A percentile compares a stretch with the other conserved stretches of the same genome.
These are phyloP conservation scores for Rhinichthys klamathensis DNA, from an alignment of 2,113 vertebrate genomes.

Conservation along the genomic window DNA sequence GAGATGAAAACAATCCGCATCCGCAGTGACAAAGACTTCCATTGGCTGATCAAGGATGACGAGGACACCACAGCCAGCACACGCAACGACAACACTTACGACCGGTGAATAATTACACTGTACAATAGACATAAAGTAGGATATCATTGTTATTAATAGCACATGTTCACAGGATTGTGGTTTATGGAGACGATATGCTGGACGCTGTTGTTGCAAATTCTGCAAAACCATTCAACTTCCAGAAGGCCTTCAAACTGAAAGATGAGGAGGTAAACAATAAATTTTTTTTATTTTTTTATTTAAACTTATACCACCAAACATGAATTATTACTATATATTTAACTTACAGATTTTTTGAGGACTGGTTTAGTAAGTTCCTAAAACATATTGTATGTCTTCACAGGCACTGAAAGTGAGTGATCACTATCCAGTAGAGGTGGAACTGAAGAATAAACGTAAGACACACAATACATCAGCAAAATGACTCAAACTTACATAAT, in stretches of 20 bases:
- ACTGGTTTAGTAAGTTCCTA: background rate
- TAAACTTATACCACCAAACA: constrained; percentile 1
- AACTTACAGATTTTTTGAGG: background rate
- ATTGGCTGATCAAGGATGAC: constrained; percentile 74
- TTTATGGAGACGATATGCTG: constrained; percentile 76
- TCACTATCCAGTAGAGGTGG: constrained; percentile 78
- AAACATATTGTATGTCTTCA: background rate
- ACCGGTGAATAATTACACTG: constrained; percentile 62
- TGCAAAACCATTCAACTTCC: constrained; percentile 81
- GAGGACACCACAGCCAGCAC: constrained; percentile 71
- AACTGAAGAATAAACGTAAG: constrained; percentile 60
- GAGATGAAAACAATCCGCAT: constrained; percentile 66
- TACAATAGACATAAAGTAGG: background rate
- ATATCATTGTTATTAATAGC: background rate
- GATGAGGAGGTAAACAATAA: constrained; percentile 65
- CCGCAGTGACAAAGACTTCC: constrained; percentile 59
- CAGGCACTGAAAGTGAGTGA: constrained; percentile 76
- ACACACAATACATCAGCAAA: background rate
- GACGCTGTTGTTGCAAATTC: constrained; percentile 68
- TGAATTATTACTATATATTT: background rate
- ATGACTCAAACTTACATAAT: background rate
- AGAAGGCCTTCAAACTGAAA: constrained; percentile 65
- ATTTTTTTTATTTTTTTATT: background rate
- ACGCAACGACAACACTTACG: constrained; percentile 73
- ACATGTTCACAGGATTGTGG: constrained; percentile 77